These are phyloP conservation scores for Bufotes viridis DNA, from an alignment of 2,797 vertebrate species.

Conservation along the genomic window DNA sequence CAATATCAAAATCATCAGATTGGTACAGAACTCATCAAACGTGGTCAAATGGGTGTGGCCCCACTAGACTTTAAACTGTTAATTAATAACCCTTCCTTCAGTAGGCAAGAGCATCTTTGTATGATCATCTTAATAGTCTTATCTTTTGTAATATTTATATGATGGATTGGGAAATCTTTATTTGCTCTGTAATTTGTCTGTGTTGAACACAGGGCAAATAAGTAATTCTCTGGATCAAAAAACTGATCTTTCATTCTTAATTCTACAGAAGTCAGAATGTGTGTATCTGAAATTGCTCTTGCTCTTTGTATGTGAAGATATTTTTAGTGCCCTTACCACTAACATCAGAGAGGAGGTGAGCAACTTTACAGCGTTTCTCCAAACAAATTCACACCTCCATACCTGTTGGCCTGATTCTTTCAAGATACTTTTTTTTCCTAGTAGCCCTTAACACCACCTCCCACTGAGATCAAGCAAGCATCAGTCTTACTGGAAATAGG, in stretches of 20 bases:
- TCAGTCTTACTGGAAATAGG: slow-evolving; percentile 63
- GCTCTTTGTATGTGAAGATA: slow-evolving; percentile 38
- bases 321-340: slow-evolving; percentile 41
- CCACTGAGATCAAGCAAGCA: slow-evolving; percentile 71
- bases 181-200: neutral
- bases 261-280: slow-evolving; percentile 27
- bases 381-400: slow-evolving; percentile 67
- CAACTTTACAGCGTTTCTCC: slow-evolving; percentile 33
- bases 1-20: neutral
- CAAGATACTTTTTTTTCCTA: slow-evolving; percentile 59
- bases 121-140: neutral
- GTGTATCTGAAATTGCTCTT: slow-evolving; percentile 33
- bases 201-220: neutral
- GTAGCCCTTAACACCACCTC: slow-evolving; percentile 67
- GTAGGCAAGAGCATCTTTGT: neutral
- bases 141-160: neutral
- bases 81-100: neutral
- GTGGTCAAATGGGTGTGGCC: neutral
- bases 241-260: slow-evolving; percentile 17
- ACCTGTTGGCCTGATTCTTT: slow-evolving; percentile 70
- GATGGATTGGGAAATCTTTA: neutral
- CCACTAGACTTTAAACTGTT: neutral
- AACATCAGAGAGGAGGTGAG: slow-evolving; percentile 31
- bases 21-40: neutral
- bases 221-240: slow-evolving; percentile 29